Conservation (phyloP, 2,888 invertebrate species). For the Trichacis sp. region DNA sequence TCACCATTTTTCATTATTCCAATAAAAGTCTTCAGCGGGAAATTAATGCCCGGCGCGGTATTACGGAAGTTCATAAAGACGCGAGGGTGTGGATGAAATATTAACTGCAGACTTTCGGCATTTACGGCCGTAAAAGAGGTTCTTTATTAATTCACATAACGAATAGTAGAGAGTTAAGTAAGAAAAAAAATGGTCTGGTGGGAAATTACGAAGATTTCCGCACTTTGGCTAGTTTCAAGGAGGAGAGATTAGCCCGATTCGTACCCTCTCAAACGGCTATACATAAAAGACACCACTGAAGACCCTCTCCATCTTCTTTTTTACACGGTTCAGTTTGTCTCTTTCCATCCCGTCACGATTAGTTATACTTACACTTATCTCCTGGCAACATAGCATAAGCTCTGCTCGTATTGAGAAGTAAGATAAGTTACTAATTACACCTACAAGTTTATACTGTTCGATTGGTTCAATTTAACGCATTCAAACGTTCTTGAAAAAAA, state of each 20-base stretch:
- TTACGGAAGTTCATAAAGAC: background rate
- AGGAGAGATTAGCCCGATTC: conserved; percentile 32
- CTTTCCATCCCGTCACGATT: conserved; percentile 17
- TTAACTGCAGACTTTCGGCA: background rate
- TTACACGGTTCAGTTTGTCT: conserved; percentile 7
- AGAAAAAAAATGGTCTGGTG: conserved; percentile 31
- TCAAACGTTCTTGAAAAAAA: no score
- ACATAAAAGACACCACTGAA: conserved; percentile 28
- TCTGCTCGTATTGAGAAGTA: conserved; percentile 25
- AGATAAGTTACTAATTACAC: conserved; percentile 32
- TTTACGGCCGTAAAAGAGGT: conserved; percentile 9
- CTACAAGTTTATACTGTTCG: conserved; percentile 21
- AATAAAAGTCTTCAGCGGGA: background rate
- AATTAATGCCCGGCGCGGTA: conserved; percentile 2
- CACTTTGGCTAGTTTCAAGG: conserved; percentile 26
- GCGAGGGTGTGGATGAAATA: background rate
- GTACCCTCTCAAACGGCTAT: conserved; percentile 29
- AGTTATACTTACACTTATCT: conserved; percentile 27
- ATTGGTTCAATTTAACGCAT: conserved; percentile 5
- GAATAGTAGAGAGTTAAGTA: conserved; percentile 15
- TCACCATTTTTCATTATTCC: conserved; percentile 10
- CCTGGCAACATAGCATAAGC: conserved; percentile 10
- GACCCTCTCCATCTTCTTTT: conserved; percentile 22
- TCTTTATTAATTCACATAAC: conserved; percentile 28
- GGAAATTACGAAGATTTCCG: conserved; percentile 36